These are phyloP conservation scores for Dione juno DNA, from an alignment of 2,888 invertebrate species.

Conservation along the genomic window DNA sequence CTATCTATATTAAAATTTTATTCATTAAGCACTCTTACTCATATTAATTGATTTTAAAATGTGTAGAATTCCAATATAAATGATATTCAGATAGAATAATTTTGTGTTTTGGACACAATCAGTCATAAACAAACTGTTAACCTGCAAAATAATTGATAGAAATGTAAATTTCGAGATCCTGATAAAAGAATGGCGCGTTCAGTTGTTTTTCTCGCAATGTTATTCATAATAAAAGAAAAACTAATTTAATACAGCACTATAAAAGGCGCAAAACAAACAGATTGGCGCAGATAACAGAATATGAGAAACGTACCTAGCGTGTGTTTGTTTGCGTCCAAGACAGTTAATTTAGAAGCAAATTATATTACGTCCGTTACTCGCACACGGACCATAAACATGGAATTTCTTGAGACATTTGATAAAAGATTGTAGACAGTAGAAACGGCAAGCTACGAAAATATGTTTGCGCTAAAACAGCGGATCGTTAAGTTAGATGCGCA, in stretches of 20 bases:
- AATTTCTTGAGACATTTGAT: conserved; percentile 51
- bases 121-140: background rate
- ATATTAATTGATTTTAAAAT: conserved; percentile 26
- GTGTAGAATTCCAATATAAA: background rate
- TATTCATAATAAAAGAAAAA: conserved; percentile 16
- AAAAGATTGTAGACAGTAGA: conserved; percentile 52
- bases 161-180: background rate
- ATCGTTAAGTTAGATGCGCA: conserved; percentile 43
- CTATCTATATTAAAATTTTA: conserved; percentile 33
- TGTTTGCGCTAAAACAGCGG: conserved; percentile 59
- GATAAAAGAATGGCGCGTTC: background rate
- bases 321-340: conserved; percentile 31
- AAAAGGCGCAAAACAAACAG: conserved; percentile 17
- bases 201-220: background rate
- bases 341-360: conserved; percentile 45
- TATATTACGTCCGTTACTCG: conserved; percentile 46
- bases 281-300: background rate
- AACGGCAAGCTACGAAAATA: conserved; percentile 61
- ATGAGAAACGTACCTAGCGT: conserved; percentile 17
- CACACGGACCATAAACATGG: conserved; percentile 47
- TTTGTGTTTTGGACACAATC: background rate
- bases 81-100: background rate
- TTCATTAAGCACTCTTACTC: conserved; percentile 22
- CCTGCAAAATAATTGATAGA: background rate
- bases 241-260: conserved; percentile 16